Conservation (phyloP, 2,888 invertebrate species). For the Mythimna loreyi region DNA sequence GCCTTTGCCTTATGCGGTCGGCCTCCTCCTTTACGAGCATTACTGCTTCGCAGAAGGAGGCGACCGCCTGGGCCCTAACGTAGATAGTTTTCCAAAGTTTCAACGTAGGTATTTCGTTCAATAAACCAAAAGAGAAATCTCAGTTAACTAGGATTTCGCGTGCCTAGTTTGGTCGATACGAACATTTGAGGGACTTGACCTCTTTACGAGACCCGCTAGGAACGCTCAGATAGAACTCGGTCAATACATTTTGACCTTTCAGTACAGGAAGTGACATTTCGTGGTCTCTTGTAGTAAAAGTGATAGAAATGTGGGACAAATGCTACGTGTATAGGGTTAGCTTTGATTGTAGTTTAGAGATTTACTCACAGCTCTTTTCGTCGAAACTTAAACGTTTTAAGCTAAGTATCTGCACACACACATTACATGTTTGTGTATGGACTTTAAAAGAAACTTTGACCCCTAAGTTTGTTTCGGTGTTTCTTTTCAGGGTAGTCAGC, state of each 20-base stretch:
- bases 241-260: slow-evolving; percentile 52
- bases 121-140: slow-evolving; percentile 1
- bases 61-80: too few species aligned
- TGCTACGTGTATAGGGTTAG: not conserved
- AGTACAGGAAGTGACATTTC: slow-evolving; percentile 40
- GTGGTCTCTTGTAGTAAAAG: slow-evolving; percentile 28
- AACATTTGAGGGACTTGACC: slow-evolving; percentile 50
- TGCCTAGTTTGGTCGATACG: slow-evolving; percentile 50
- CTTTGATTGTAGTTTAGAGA: not conserved
- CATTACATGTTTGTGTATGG: too few species aligned
- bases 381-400: too few species aligned
- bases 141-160: slow-evolving; percentile 30
- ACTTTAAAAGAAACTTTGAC: too few species aligned
- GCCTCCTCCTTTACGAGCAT: too few species aligned
- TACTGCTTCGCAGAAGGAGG: too few species aligned
- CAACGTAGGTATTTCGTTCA: not conserved
- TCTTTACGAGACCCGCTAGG: slow-evolving; percentile 35
- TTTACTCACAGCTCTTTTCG: not conserved
- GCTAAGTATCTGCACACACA: too few species aligned
- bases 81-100: too few species aligned
- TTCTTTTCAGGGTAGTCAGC: too few species aligned
- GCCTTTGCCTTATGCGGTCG: too few species aligned
- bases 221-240: slow-evolving; percentile 37
- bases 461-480: too few species aligned
- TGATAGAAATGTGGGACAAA: slow-evolving; percentile 26